phyloP scores from a whole-genome alignment of 2,113 vertebrate genomes.

The Mormyrus lacerda region DNA sequence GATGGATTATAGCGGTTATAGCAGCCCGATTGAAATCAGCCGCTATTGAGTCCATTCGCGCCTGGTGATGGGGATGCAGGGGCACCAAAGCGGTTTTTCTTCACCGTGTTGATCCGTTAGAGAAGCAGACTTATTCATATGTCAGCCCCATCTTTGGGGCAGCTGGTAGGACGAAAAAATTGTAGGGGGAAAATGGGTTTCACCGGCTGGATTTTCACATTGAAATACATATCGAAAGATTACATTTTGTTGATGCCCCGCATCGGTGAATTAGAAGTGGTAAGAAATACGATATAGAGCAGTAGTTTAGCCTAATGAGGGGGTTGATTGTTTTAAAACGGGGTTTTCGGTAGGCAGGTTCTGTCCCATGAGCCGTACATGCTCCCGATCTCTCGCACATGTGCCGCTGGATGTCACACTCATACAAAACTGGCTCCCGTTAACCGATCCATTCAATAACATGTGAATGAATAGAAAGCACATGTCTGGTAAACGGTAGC shows the following conservation, averaged over 20 bases:
- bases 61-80: neutral
- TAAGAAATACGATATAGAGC: neutral
- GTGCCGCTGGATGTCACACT: neutral
- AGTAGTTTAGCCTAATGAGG: neutral
- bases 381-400: neutral
- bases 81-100: neutral
- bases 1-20: neutral
- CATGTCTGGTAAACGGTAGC: neutral
- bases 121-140: neutral
- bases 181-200: neutral
- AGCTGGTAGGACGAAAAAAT: neutral
- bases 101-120: neutral
- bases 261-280: neutral
- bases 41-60: conserved; percentile 1
- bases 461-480: neutral
- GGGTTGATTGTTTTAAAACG: neutral
- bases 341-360: neutral
- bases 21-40: conserved; percentile 10
- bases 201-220: neutral
- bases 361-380: neutral
- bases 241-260: neutral
- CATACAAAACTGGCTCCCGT: neutral
- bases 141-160: neutral
- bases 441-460: neutral
- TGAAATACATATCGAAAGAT: neutral